Base-by-base conservation (phyloP, 2,797 vertebrate species). In the Sphenodon punctatus region DNA sequence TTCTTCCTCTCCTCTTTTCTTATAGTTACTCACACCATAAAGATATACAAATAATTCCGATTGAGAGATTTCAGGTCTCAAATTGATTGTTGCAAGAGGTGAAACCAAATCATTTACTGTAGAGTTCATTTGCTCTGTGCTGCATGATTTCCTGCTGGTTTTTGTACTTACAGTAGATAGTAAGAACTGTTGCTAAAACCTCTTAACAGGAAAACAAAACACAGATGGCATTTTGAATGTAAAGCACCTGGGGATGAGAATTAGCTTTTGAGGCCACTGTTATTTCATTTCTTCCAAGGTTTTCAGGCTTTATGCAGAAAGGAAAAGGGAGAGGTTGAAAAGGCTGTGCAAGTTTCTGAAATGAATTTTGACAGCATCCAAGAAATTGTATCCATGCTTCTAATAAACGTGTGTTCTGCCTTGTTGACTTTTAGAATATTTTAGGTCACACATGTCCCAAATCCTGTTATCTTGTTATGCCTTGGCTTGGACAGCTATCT, bases 201-300 rank as follows among this genome's bases (percentile, higher is more conserved):
- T 90, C 90, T 91, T 93, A 90, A 87, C 66, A 90, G 90, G 91
- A 91, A 95, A 96, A 95, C 90, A 94, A 94, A 95, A 92, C 89
- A 94, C 91, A 95, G 93, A 94, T 94, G 90, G 81, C 85, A 91
- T 61, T 80, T 72, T 69, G 75, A 90, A 93, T 88, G n/a, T 86
- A 90, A 93, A 94, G 90, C 93, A 95, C 93, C 91, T 95, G 93
- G 84, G 84, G 53, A 85, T 60, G 42, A 48, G 78, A 87, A 88
- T 89, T 19, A 13, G 75, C 82, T 53, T 30, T 74, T 94, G 68
- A 34, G 85, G 88, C 68, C 78, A 46, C 36, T 91, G 75, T 59
- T 90, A 69, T 92, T 86, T 87, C 75, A 59, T 88, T 93, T 82
- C 79, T 78, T 76, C 79, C 63, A 86, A 55, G n/a, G n/a, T n/a